Evolutionary conservation across 2,888 invertebrate species (phyloP), one percentile per base, ranked within the genome.

Genomic region (Seira musarum): DNA sequence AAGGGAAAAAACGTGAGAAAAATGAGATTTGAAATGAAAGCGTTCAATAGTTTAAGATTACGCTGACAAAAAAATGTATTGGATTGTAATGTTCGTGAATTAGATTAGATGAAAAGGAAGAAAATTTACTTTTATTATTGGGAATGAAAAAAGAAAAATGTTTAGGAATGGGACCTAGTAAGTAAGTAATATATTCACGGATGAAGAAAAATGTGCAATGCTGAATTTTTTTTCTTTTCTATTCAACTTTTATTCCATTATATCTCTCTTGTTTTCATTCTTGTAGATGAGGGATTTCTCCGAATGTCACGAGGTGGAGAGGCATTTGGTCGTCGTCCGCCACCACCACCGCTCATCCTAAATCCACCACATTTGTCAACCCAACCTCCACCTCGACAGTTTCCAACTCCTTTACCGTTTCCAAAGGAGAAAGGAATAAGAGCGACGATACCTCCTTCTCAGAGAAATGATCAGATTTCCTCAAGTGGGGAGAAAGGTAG

Each of bases 301-400:
- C 86, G 87, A 76, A 87, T 87, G 87, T 87, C 87, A 66, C 80
- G 87, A 71, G 87, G 87, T 74, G 87, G 87, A 77, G 87, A 87
- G 78, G 87, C 87, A 63, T 87, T 87, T 81, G 86, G 86, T 35
- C 83, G 85, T 74, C 81, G 87, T 61, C 87, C 85, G 69, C 87
- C 86, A 46, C 87, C 87, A 80, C 87, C 87, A 63, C 87, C 86
- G 46, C 73, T 85, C 73, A 85, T 86, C 69, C 65, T 85, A 69
- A 83, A 84, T 82, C 85, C 86, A 61, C 85, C 87, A 49, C 87
- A 87, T 83, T 82, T 87, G 82, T 85, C 87, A 78, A 87, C 87
- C 24, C 87, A 86, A 71, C 82, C 87, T 72, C 86, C 86, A 53
- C 81, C 84, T 49, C 70, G 84, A 65, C 82, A 70, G 57, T 84